These are phyloP conservation scores for Naja naja DNA, from an alignment of 2,113 vertebrate species.

Conservation along the genomic window DNA sequence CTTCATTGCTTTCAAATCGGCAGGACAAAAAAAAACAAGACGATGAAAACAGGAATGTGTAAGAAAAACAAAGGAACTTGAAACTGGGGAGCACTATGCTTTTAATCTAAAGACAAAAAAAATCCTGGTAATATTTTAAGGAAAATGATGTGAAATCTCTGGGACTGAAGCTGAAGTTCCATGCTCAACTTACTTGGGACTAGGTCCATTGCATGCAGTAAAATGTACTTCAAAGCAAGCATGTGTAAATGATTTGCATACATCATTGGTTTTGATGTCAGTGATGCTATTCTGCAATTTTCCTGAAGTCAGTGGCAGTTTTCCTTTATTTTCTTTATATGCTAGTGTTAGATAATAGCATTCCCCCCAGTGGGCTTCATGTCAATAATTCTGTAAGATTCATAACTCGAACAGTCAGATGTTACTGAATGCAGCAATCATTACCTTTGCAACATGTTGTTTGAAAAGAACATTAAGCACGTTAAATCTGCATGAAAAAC, in stretches of 20 bases:
- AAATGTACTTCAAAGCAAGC: neutral
- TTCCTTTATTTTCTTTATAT: neutral
- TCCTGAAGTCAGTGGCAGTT: neutral
- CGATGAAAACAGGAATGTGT: slow-evolving; percentile 6
- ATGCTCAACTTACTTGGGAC: neutral
- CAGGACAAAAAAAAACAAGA: slow-evolving; percentile 4
- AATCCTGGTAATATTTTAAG: neutral
- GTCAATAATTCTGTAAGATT: neutral
- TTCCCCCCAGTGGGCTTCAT: neutral
- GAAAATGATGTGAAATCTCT: neutral
- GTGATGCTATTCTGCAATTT: neutral
- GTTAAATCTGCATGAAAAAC: neutral
- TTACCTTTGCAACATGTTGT: neutral
- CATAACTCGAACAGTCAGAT: neutral
- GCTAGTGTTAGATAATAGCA: neutral
- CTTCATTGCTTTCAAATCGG: slow-evolving; percentile 38
- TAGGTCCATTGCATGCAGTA: neutral
- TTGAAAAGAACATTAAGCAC: neutral
- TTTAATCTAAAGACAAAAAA: neutral
- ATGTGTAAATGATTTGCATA: neutral
- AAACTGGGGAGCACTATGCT: neutral
- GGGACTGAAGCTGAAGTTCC: neutral
- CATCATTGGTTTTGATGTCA: neutral
- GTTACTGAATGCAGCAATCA: neutral
- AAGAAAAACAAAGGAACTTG: neutral